phyloP scores from a whole-genome alignment of 2,797 vertebrate genomes.

The Alca torda region DNA sequence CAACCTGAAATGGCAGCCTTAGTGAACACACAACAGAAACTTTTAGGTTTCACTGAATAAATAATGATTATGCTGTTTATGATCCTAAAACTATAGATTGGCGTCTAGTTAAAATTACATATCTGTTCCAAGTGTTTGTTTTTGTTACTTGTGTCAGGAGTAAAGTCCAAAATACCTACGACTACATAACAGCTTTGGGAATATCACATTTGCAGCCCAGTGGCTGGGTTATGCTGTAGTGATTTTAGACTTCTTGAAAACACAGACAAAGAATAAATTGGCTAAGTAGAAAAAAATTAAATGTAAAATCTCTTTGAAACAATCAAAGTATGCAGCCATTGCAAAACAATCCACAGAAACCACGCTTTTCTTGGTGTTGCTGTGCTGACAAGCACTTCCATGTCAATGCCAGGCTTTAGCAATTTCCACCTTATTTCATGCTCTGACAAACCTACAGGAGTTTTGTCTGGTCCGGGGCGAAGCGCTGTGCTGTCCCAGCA shows the following conservation, averaged over 20 bases:
- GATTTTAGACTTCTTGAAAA: constrained; percentile 39
- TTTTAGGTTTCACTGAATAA: not conserved
- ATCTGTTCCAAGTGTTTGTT: constrained; percentile 36
- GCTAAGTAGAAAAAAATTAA: not conserved
- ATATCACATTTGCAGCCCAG: constrained; percentile 42
- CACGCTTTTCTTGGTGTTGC: not conserved
- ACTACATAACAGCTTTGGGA: constrained; percentile 46
- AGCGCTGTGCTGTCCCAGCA: not conserved
- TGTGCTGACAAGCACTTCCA: not conserved
- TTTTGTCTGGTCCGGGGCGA: not conserved
- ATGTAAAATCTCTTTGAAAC: not conserved
- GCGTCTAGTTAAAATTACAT: constrained; percentile 3
- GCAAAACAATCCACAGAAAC: not conserved
- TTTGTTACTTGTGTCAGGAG: constrained; percentile 39
- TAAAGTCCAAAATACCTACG: constrained; percentile 36
- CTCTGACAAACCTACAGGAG: not conserved
- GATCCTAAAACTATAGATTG: not conserved
- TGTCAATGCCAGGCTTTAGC: not conserved
- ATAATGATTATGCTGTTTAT: constrained; percentile 17
- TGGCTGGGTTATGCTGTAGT: not conserved
- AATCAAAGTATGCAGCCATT: not conserved
- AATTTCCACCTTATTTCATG: not conserved
- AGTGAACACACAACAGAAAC: not conserved
- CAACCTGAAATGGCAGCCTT: not conserved
- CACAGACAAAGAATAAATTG: not conserved